These are phyloP conservation scores for Heterocephalus glaber DNA, from an alignment of 2,113 vertebrate genomes.

Conservation along the genomic window DNA sequence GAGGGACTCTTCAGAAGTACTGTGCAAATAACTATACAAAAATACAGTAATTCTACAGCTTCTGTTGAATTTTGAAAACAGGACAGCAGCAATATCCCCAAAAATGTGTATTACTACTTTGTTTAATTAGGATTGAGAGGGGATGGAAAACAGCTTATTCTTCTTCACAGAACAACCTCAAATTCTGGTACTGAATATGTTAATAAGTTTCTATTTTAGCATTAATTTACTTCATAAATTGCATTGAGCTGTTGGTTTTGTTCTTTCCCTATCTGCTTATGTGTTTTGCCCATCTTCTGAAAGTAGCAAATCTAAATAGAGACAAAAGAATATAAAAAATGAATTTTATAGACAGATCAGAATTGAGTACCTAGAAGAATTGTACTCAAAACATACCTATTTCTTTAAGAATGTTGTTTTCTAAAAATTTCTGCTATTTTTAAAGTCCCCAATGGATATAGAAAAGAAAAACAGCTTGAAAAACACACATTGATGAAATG, in stretches of 20 bases:
- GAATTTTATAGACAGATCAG: background rate
- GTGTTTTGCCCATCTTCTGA: background rate
- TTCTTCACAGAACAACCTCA: background rate
- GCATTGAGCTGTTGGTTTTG: background rate
- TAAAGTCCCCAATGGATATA: background rate
- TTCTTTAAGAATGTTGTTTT: background rate
- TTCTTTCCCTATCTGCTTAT: background rate
- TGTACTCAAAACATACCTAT: background rate
- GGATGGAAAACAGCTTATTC: background rate
- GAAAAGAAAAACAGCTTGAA: background rate
- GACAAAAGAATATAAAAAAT: constrained; percentile 9
- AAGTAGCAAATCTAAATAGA: background rate
- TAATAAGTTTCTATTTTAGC: background rate
- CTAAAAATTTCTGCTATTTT: background rate
- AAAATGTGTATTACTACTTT: background rate
- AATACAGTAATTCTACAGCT: background rate
- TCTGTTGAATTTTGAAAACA: background rate
- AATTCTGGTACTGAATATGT: background rate
- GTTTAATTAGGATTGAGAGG: background rate
- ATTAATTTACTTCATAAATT: background rate
- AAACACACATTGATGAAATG: background rate
- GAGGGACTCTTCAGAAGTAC: background rate
- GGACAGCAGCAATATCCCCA: background rate
- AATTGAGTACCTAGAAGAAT: background rate
- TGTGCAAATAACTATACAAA: background rate